These are phyloP conservation scores for Lanius collurio DNA, from an alignment of 2,113 vertebrate genomes.

Conservation along the genomic window DNA sequence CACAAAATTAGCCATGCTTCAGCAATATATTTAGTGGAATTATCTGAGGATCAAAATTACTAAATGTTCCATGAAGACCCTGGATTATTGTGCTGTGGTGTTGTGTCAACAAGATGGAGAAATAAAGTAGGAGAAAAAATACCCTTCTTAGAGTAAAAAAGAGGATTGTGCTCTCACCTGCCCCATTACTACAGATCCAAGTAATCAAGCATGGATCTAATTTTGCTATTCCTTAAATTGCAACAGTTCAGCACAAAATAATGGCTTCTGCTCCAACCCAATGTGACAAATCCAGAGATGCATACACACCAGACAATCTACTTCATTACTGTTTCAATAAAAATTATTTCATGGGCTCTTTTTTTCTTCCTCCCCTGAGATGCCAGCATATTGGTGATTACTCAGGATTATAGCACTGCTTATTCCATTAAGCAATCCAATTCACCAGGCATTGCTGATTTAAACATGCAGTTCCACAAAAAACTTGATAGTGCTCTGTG, in stretches of 20 bases:
- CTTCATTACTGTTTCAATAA: constrained; percentile 24
- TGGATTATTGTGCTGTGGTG: neutral
- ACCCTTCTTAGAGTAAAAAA: neutral
- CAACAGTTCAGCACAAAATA: neutral
- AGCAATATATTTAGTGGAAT: neutral
- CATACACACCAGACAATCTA: constrained; percentile 13
- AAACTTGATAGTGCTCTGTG: neutral
- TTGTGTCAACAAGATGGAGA: neutral
- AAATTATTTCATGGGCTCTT: neutral
- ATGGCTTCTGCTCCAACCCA: neutral
- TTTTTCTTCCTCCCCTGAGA: neutral
- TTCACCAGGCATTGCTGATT: neutral
- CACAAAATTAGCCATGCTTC: neutral
- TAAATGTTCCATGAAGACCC: neutral
- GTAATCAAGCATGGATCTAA: neutral
- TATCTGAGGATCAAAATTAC: neutral
- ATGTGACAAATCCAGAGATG: neutral
- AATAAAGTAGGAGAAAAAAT: neutral
- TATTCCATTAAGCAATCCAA: neutral
- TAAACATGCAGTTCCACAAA: neutral
- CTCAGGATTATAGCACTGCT: neutral
- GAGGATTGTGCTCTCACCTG: neutral
- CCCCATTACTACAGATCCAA: neutral
- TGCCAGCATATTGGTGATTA: neutral
- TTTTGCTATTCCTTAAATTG: neutral